These are phyloP conservation scores for Oryzias celebensis DNA, from an alignment of 2,113 vertebrate genomes.

Conservation along the genomic window DNA sequence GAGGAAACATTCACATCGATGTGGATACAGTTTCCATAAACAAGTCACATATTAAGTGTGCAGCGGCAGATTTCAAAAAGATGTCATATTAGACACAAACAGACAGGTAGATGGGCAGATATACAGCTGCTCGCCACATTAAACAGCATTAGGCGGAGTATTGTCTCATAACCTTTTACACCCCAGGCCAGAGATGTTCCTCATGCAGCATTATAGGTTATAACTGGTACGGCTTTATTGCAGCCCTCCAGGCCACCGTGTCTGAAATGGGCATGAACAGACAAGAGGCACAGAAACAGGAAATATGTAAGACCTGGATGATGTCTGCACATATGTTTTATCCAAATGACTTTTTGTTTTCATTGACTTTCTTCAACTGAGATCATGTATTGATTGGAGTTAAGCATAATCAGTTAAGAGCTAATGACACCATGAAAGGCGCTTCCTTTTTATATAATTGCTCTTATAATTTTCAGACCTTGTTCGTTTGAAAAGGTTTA, in stretches of 20 bases:
- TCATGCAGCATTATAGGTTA: constrained; percentile 32
- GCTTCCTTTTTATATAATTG: too few species aligned
- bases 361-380: too few species aligned
- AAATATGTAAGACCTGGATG: constrained; percentile 14
- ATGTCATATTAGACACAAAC: constrained; percentile 32
- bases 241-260: constrained; percentile 17
- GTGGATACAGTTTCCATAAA: constrained; percentile 54
- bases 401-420: too few species aligned
- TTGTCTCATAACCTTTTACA: constrained; percentile 47
- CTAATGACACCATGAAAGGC: too few species aligned
- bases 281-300: constrained; percentile 5
- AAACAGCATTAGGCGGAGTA: constrained; percentile 43
- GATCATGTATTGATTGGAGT: too few species aligned
- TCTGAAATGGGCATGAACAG: constrained; percentile 19
- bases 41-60: constrained; percentile 40
- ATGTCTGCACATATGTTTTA: constrained; percentile 15
- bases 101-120: constrained; percentile 32
- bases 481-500: too few species aligned
- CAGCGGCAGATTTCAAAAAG: constrained; percentile 19
- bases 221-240: constrained; percentile 40
- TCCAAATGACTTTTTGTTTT: background rate
- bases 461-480: too few species aligned
- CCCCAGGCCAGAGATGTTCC: constrained; percentile 52
- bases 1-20: constrained; percentile 47
- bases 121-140: constrained; percentile 47